Evolutionary conservation across 2,113 vertebrate species (phyloP), one percentile per base, ranked within the genome.

Genomic region (Ptilonorhynchus violaceus): DNA sequence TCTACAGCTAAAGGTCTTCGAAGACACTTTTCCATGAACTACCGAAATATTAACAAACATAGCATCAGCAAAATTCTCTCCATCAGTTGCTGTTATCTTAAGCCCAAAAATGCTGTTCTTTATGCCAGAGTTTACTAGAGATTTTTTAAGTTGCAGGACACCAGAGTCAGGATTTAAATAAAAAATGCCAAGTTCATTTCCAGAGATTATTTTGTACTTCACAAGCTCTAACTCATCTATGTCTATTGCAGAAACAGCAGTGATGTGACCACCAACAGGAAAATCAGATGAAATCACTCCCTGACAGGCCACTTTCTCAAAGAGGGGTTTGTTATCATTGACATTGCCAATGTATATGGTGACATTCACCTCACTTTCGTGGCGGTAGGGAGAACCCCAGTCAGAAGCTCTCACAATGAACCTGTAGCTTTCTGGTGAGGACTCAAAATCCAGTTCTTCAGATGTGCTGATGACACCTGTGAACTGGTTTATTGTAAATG

Each of bases 41-140:
- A 99, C 92, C 0, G 99, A 99, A 94, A 99, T 99, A 95, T 99
- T 99, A 68, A 99, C 98, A 94, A 98, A 99, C 98, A 99, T 99
- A 13, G 99, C 98, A 74, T 99, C 99, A 3, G 99, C 99, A 75
- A 99, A 99, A 96, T 99, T 98, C 95, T 99, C 99, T 58, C 99
- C 99, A 95, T 99, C 99, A 4, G 99, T 99, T 63, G 99, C 99
- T 0, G 98, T 99, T 97, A 99, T 99, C 97, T 98, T 98, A 67
- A 99, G 98, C 94, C 97, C 99, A 96, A 99, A 99, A 80, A 98
- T 95, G 37, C 95, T 97, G 70, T 98, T 98, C 97, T 98, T 99
- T 93, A 99, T 95, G 94, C 97, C 98, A 15, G 98, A 98, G 85
- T 97, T 98, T 81, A 97, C 80, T 28, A 99, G 97, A 66, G 99